Evolutionary conservation across 2,797 vertebrate species (phyloP).

Genomic region (Craterocephalus amniculus): DNA sequence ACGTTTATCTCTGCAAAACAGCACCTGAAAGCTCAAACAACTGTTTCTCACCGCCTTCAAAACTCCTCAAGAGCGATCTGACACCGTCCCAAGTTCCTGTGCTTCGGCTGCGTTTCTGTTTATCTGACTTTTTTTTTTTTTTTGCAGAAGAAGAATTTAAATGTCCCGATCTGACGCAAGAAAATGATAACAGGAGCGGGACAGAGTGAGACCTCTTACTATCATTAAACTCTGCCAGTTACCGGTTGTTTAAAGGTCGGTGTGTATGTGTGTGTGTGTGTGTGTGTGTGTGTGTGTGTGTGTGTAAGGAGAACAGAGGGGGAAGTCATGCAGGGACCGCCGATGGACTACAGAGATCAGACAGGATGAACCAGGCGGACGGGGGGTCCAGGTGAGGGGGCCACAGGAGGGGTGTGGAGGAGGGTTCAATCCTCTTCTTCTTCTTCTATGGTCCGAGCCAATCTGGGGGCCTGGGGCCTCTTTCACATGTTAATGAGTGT

Average conservation of each 20-base stretch:
- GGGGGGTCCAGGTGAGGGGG: slow-evolving; percentile 95
- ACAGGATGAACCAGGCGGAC: slow-evolving; percentile 67
- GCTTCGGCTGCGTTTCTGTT: not conserved
- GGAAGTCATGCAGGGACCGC: slow-evolving; percentile 88
- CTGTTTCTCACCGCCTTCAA: slow-evolving; percentile 10
- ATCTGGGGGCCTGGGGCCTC: slow-evolving; percentile 86
- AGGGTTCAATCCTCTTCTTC: slow-evolving; percentile 51
- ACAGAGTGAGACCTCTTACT: slow-evolving; percentile 81
- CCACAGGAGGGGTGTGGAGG: slow-evolving; percentile 68
- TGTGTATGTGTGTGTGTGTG: slow-evolving; percentile 38
- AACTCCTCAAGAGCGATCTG: slow-evolving; percentile 4
- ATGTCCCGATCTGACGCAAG: not conserved
- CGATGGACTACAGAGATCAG: slow-evolving; percentile 97
- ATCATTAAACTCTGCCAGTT: slow-evolving; percentile 91
- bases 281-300: slow-evolving; percentile 26
- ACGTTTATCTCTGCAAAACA: slow-evolving; percentile 76
- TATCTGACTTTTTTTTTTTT: not conserved
- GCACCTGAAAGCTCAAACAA: slow-evolving; percentile 74
- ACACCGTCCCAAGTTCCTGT: not conserved
- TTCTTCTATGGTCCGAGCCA: slow-evolving; percentile 85
- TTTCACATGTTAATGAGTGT: slow-evolving; percentile 99
- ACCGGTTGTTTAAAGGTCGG: slow-evolving; percentile 87
- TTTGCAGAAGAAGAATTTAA: not conserved
- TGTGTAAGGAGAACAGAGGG: slow-evolving; percentile 50
- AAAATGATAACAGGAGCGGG: slow-evolving; percentile 28